Percentiles rank a stretch among this genome's conserved stretches.
These are phyloP conservation scores for Platycercus adscitus DNA, from an alignment of 2,113 vertebrate species.

Conservation along the genomic window DNA sequence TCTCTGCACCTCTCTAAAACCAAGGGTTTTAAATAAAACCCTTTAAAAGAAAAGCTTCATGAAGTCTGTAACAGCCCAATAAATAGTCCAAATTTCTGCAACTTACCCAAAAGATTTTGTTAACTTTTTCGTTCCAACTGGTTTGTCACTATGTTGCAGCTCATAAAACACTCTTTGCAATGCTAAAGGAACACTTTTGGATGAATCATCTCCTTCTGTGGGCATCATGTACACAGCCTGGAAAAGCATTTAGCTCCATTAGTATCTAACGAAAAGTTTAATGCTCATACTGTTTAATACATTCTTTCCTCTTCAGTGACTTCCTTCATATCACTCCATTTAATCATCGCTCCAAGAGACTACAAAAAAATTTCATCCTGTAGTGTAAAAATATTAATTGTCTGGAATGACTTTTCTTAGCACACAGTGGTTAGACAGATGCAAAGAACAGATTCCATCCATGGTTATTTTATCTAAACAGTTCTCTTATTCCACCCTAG, in stretches of 20 bases:
- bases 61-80: neutral
- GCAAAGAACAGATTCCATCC: neutral
- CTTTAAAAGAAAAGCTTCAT: neutral
- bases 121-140: conserved; percentile 98
- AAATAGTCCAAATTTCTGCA: neutral
- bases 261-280: conserved; percentile 1
- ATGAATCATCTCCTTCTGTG: conserved; percentile 98
- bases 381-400: neutral
- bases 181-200: conserved; percentile 96
- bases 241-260: conserved; percentile 53
- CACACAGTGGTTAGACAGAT: neutral
- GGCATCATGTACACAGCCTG: conserved; percentile 99
- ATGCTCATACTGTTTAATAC: neutral
- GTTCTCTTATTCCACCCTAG: neutral
- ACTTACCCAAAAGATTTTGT: conserved; percentile 98
- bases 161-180: conserved; percentile 99
- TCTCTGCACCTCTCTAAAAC: neutral
- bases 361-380: neutral
- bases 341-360: neutral
- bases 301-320: neutral
- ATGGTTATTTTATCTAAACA: neutral
- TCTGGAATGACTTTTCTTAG: neutral
- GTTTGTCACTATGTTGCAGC: conserved; percentile 98
- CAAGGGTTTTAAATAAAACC: neutral
- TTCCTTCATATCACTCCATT: neutral